phyloP scores from a whole-genome alignment of 1,140 invertebrate genomes.

The Pissodes strobi region DNA sequence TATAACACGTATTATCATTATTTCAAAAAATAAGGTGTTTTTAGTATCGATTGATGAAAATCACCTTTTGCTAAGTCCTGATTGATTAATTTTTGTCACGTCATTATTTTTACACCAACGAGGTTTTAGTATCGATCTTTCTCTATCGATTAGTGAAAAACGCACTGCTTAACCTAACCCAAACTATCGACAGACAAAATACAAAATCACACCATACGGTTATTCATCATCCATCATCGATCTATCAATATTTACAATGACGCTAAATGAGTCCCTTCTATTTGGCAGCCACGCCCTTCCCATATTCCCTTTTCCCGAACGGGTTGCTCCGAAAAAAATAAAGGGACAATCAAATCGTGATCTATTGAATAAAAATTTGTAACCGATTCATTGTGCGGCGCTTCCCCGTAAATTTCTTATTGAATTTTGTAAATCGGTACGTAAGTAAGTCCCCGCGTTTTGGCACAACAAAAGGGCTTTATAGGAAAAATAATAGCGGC shows the following conservation, averaged over 20 bases:
- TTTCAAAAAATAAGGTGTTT: no score
- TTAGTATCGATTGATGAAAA: no score
- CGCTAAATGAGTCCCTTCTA: neutral
- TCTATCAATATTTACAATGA: constrained; percentile 23
- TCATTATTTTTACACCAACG: no score
- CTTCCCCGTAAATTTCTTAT: constrained; percentile 14
- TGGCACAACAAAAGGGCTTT: constrained; percentile 2
- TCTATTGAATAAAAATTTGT: constrained; percentile 32
- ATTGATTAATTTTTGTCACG: no score
- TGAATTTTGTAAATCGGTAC: constrained; percentile 13
- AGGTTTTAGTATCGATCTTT: no score
- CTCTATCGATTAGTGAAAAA: no score
- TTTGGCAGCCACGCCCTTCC: constrained; percentile 2
- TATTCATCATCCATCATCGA: constrained; percentile 7
- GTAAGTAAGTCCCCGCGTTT: neutral
- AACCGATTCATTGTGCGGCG: constrained; percentile 14
- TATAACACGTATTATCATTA: no score
- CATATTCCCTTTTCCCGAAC: neutral
- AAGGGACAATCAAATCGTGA: constrained; percentile 26
- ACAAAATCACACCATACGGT: no score
- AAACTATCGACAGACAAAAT: no score
- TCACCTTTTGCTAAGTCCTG: no score
- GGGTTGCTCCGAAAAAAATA: constrained; percentile 1
- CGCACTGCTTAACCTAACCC: neutral
- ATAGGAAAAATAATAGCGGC: neutral